A percentile compares a stretch with the other conserved stretches of the same genome.
Conservation (phyloP, 2,888 invertebrate genomes). For the Bedellia somnulentella region DNA sequence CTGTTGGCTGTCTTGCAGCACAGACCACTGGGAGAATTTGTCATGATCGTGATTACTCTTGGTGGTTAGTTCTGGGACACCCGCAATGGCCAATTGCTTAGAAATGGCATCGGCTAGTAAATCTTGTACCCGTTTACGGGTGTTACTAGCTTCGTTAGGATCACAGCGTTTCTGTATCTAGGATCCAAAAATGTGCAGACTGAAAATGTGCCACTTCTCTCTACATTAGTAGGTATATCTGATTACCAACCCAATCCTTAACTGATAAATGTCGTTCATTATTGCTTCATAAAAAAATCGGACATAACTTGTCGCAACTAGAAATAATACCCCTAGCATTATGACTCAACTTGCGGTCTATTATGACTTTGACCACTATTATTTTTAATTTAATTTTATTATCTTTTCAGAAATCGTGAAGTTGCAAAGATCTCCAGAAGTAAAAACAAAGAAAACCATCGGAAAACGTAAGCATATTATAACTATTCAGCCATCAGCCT, state of each 20-base stretch:
- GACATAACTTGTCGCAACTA: neutral
- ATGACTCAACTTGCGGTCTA: constrained; percentile 6
- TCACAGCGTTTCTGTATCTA: neutral
- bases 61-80: neutral
- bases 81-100: neutral
- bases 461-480: too few species aligned
- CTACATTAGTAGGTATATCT: neutral
- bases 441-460: too few species aligned
- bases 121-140: neutral
- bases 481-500: too few species aligned
- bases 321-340: neutral
- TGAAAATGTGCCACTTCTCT: constrained; percentile 1
- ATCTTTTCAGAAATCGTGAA: too few species aligned
- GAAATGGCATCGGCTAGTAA: neutral
- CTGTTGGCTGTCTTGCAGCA: neutral
- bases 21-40: constrained; percentile 1
- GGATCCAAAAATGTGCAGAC: neutral
- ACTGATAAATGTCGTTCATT: neutral
- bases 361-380: constrained; percentile 5
- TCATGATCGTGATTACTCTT: neutral
- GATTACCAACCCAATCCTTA: neutral
- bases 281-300: neutral
- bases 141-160: neutral
- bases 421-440: too few species aligned
- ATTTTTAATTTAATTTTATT: too few species aligned